Evolutionary conservation across 2,113 vertebrate genomes (phyloP), one percentile per base, ranked within the genome.

Genomic region (Urocynchramus pylzowi): DNA sequence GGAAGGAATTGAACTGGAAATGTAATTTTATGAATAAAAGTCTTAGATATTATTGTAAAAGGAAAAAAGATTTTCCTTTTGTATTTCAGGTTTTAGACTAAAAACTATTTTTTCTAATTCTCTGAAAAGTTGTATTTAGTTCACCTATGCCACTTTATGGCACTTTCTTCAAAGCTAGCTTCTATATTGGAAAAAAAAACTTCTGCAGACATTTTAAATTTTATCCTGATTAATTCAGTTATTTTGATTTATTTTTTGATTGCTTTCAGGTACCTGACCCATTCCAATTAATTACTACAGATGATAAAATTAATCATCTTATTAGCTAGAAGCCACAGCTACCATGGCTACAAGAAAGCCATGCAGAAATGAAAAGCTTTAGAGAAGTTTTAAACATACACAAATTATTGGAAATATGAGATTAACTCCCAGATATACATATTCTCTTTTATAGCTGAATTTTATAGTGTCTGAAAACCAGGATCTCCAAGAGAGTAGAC

Each of bases 281-380:
- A 30, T 81, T 89, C 61, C n/a, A 95, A 95, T 98, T 97, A 97
- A 90, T 85, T 77, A 35, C 37, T 87, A 77, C 47, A 81, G 52
- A 91, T 78, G 61, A 95, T 86, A 74, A 96, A 91, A 89, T 71
- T 90, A 90, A 87, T 89, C 14, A 75, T 82, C 75, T 96, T 93
- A 57, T 73, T 50, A 95, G 44, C 47, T 79, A 85, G 84, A 54
- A 95, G 65, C 24, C 27, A 86, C 19, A 74, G 45, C 42, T 93
- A 63, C 47, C 16, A 47, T 19, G 31, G 26, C 37, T 63, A 69
- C 27, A 82, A 73, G 28, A 41, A 76, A 91, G 37, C 87, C 2
- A 65, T 37, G 45, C 5, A 82, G 42, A 87, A 87, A 89, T 41
- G 0, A 52, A 64, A 90, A 79, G 44, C 16, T 87, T 68, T 13